These are phyloP conservation scores for Megaceryle torquata DNA, from an alignment of 2,113 vertebrate genomes.

Conservation along the genomic window DNA sequence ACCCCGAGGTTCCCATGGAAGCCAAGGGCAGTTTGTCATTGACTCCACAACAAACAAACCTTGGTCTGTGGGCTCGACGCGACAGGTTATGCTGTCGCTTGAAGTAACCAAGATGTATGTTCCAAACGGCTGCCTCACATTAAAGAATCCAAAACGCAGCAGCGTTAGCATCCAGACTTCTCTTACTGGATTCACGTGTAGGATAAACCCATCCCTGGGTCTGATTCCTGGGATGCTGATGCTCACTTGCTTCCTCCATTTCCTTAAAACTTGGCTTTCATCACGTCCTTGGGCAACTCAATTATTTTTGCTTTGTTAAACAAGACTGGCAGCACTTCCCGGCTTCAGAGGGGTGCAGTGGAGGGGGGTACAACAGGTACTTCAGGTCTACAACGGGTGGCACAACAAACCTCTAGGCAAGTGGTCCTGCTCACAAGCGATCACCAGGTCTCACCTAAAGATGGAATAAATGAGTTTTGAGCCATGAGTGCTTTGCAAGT, in stretches of 20 bases:
- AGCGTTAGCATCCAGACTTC: not conserved
- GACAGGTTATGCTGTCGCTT: not conserved
- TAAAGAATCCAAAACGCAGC: not conserved
- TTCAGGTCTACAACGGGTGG: not conserved
- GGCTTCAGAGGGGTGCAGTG: not conserved
- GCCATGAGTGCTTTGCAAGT: not conserved
- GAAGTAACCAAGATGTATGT: not conserved
- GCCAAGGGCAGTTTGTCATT: not conserved
- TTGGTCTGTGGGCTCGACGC: accelerated
- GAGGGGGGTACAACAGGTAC: not conserved
- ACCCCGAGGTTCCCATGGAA: not conserved
- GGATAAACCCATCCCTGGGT: not conserved
- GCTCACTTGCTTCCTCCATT: not conserved
- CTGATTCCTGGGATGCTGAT: not conserved
- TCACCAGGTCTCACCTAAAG: not conserved
- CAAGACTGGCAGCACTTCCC: not conserved
- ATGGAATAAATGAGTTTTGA: not conserved
- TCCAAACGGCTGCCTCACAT: not conserved
- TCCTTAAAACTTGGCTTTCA: not conserved
- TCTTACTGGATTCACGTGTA: not conserved
- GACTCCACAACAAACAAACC: not conserved
- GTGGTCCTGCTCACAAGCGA: not conserved
- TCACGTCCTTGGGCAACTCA: not conserved
- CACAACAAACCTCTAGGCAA: not conserved
- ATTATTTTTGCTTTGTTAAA: not conserved